A percentile compares a stretch with the other conserved stretches of the same genome.
These are phyloP conservation scores for Lydus trimaculatus DNA, from an alignment of 2,888 invertebrate genomes.

Conservation along the genomic window DNA sequence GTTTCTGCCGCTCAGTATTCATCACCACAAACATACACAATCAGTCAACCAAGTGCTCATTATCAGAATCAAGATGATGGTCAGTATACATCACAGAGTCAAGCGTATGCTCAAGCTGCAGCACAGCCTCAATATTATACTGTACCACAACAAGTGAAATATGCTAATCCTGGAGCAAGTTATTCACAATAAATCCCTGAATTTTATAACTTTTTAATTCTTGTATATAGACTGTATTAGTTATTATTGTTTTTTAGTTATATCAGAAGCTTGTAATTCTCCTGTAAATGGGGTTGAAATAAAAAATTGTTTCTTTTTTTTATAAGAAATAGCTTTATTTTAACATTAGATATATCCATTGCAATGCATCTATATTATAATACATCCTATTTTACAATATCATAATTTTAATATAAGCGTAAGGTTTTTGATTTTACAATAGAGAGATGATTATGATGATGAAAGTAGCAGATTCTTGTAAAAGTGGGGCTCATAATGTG, in stretches of 20 bases:
- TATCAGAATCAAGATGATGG: conserved; percentile 28
- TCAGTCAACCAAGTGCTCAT: conserved; percentile 7
- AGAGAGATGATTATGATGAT: conserved; percentile 37
- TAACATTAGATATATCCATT: conserved; percentile 50
- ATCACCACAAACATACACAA: conserved; percentile 14
- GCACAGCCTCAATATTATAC: conserved; percentile 40
- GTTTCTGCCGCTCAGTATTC: conserved; percentile 15
- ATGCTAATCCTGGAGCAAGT: conserved; percentile 35
- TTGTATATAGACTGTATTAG: conserved; percentile 25
- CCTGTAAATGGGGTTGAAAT: not conserved
- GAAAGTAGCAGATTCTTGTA: conserved; percentile 41
- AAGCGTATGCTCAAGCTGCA: conserved; percentile 25
- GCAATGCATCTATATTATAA: conserved; percentile 45
- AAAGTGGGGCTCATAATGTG: conserved; percentile 45
- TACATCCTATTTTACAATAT: conserved; percentile 48
- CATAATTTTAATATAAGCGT: conserved; percentile 56
- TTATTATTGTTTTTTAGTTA: conserved; percentile 10
- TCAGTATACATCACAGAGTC: conserved; percentile 27
- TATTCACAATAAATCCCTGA: conserved; percentile 36
- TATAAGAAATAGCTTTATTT: conserved; percentile 58
- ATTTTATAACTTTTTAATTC: conserved; percentile 24
- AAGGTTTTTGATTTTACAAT: conserved; percentile 50
- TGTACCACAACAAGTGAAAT: conserved; percentile 41
- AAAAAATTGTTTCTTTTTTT: not conserved
- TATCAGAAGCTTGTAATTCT: conserved; percentile 11